Base-by-base conservation (phyloP, 1,140 invertebrate species). In the Drosophila subpulchrella region DNA sequence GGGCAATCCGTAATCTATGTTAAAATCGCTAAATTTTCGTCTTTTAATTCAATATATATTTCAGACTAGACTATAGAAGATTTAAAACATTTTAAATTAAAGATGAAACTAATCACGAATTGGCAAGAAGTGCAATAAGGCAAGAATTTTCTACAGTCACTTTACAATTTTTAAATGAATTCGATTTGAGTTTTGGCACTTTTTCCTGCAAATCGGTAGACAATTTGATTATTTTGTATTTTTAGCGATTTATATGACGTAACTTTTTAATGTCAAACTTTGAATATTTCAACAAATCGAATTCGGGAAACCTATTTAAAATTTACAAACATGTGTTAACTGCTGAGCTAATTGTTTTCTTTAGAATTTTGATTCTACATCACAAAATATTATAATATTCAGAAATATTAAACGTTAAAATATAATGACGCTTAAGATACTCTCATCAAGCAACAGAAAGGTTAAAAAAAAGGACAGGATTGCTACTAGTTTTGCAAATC, bases 131-230 rank as follows among this genome's bases (percentile, higher is more conserved):
- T 13, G 38, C 11, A 39, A 39, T 12, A 39, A 39, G 13, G n/a
- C 11, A 27, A 27, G 27, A 27, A 0, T n/a, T 4, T 3, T 13
- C 12, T 13, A n/a, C 4, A 12, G 13, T n/a, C 3, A n/a, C 12
- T 39, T 13, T n/a, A 0, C 4, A 39, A 39, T n/a, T 44, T 34
- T 34, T 34, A 20, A 17, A 6, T 3, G 24, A 48, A 48, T 13
- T 30, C 46, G 13, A 30, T 30, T 48, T 48, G 6, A 30, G 13
- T 48, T 48, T 48, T 48, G 46, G 46, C 46, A 48, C 46, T 48
- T 3, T 24, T 30, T 30, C 3, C 24, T 13, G 12, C 0, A 30
- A 30, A 13, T 8, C 13, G 12, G 24, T 48, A 17, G 44, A 46
- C 44, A 46, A 46, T 24, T 17, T 48, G 12, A 30, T 48, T 30